phyloP scores from a whole-genome alignment of 1,140 invertebrate genomes.

The Homalodisca vitripennis region DNA sequence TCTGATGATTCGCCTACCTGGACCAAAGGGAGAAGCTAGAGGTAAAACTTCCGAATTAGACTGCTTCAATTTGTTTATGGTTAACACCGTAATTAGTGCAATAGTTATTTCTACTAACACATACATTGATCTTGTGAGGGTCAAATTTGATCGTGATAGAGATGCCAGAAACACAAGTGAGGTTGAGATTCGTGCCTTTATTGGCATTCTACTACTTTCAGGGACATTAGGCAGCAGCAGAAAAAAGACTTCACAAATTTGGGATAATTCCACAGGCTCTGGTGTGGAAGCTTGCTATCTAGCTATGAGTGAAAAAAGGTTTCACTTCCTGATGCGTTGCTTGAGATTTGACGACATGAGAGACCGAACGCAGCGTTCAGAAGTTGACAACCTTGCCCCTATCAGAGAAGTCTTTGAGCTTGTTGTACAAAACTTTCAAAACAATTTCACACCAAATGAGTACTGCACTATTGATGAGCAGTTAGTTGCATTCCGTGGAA shows the following conservation, averaged over 20 bases:
- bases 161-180: conserved; percentile 6
- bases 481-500: conserved; percentile 46
- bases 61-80: conserved; percentile 10
- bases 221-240: conserved; percentile 16
- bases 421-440: conserved; percentile 37
- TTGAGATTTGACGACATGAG: conserved; percentile 44
- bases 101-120: conserved; percentile 2
- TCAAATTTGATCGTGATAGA: background rate
- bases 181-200: conserved; percentile 14
- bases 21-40: background rate
- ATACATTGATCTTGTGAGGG: background rate
- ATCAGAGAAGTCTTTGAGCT: conserved; percentile 44
- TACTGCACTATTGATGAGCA: conserved; percentile 48
- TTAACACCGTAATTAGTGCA: background rate
- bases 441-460: conserved; percentile 40
- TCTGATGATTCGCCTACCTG: background rate
- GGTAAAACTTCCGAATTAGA: background rate
- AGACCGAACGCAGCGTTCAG: conserved; percentile 40
- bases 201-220: conserved; percentile 5
- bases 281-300: conserved; percentile 44
- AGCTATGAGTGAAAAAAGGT: conserved; percentile 43
- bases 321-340: conserved; percentile 44
- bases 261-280: conserved; percentile 24
- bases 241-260: conserved; percentile 25
- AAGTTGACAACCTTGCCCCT: conserved; percentile 45